Conservation (phyloP, 2,888 invertebrate genomes). For the Germaria angustata region DNA sequence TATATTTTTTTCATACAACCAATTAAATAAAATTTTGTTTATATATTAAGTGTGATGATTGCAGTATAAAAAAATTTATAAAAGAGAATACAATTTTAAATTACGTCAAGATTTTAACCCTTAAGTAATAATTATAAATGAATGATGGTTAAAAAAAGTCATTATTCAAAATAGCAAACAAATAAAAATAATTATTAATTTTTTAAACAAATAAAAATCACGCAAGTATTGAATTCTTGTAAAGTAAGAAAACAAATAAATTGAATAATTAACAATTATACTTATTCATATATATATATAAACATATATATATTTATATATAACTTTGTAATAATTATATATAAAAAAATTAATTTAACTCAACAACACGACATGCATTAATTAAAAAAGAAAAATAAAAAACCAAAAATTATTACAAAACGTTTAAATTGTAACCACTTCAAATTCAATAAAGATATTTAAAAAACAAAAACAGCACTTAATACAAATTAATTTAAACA, state of each 20-base stretch:
- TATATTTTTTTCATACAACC: constrained; percentile 36
- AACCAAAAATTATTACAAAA: constrained; percentile 51
- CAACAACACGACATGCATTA: constrained; percentile 45
- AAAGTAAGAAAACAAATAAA: constrained; percentile 51
- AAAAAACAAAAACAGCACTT: constrained; percentile 50
- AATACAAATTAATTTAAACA: background rate
- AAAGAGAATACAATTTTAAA: constrained; percentile 28
- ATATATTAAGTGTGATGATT: constrained; percentile 51
- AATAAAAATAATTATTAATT: constrained; percentile 22
- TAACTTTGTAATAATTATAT: constrained; percentile 61
- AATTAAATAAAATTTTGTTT: constrained; percentile 21
- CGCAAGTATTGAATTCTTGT: constrained; percentile 61
- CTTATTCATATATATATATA: constrained; percentile 49
- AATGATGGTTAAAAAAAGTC: constrained; percentile 1
- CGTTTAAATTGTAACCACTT: constrained; percentile 67
- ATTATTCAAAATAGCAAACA: constrained; percentile 14
- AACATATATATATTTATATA: constrained; percentile 29
- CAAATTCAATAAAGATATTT: constrained; percentile 67
- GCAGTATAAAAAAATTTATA: constrained; percentile 27
- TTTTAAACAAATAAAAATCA: constrained; percentile 31
- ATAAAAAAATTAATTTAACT: constrained; percentile 53
- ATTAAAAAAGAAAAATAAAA: constrained; percentile 31
- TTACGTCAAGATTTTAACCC: background rate
- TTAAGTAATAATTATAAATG: constrained; percentile 13
- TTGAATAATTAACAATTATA: constrained; percentile 44